phyloP scores from a whole-genome alignment of 2,797 vertebrate species.

The Sphenodon punctatus region DNA sequence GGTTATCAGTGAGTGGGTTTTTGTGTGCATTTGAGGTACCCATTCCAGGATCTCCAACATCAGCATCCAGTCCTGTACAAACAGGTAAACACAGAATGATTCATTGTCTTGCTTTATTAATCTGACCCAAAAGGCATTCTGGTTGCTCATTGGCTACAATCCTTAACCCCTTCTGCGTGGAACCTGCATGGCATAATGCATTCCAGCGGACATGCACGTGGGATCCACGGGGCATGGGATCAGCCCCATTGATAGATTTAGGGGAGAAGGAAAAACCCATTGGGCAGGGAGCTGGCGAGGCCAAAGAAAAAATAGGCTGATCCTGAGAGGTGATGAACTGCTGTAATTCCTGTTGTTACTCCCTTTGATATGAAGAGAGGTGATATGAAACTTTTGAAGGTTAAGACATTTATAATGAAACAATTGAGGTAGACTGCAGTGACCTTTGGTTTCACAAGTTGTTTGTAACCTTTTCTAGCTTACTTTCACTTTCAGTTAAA shows the following conservation, averaged over 20 bases:
- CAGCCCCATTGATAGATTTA: no score
- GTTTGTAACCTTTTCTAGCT: background rate
- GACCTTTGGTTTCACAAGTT: no score
- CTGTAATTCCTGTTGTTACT: background rate
- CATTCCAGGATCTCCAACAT: slow-evolving; percentile 90
- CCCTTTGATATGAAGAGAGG: background rate
- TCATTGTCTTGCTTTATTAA: background rate
- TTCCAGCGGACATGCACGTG: no score
- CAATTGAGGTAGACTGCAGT: background rate
- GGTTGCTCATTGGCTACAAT: no score
- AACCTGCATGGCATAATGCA: no score
- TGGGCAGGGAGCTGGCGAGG: rapidly evolving
- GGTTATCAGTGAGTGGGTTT: slow-evolving; percentile 91
- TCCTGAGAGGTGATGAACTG: background rate
- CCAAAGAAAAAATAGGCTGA: background rate
- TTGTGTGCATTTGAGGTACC: slow-evolving; percentile 97
- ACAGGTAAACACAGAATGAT: slow-evolving; percentile 77
- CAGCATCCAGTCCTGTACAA: slow-evolving; percentile 83
- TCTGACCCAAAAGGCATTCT: no score
- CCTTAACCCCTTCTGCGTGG: no score
- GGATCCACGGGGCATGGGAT: no score
- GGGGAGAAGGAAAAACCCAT: no score
- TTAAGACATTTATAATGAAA: background rate
- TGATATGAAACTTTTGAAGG: no score
- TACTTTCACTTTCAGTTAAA: background rate